These are phyloP conservation scores for Scopus umbretta DNA, from an alignment of 2,113 vertebrate genomes.

Conservation along the genomic window DNA sequence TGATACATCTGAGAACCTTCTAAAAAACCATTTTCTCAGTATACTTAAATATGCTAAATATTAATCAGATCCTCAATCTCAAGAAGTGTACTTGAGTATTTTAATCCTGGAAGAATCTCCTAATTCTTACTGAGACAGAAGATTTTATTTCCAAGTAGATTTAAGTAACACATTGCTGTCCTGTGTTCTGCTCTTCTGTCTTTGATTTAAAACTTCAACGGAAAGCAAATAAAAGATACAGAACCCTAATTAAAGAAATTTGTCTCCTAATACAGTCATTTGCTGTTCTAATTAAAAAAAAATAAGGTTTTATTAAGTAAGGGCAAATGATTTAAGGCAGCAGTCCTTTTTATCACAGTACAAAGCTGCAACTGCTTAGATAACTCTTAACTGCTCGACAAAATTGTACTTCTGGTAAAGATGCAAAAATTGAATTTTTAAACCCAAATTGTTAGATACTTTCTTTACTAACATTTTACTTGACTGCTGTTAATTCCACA, in stretches of 20 bases:
- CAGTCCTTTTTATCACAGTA: background rate
- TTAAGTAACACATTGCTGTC: background rate
- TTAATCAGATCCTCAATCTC: background rate
- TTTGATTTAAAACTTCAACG: background rate
- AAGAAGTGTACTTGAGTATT: background rate
- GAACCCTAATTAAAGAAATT: background rate
- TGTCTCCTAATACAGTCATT: background rate
- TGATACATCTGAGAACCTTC: background rate
- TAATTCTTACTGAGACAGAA: background rate
- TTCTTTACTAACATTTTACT: conserved; percentile 1
- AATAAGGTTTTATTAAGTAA: background rate
- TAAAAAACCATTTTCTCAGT: background rate
- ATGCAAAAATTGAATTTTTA: conserved; percentile 11
- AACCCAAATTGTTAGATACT: background rate
- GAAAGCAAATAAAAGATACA: background rate
- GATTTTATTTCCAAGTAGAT: background rate
- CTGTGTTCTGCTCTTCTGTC: background rate
- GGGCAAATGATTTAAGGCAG: background rate
- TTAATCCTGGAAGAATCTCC: background rate
- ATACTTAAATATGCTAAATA: background rate
- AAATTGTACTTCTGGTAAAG: background rate
- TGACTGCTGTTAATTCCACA: background rate
- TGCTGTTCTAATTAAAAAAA: background rate
- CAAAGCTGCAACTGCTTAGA: background rate
- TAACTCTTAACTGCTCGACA: background rate